A percentile compares a stretch with the other conserved stretches of the same genome.
Conservation (phyloP, 2,113 vertebrate species). For the Thinocorus orbignyianus region DNA sequence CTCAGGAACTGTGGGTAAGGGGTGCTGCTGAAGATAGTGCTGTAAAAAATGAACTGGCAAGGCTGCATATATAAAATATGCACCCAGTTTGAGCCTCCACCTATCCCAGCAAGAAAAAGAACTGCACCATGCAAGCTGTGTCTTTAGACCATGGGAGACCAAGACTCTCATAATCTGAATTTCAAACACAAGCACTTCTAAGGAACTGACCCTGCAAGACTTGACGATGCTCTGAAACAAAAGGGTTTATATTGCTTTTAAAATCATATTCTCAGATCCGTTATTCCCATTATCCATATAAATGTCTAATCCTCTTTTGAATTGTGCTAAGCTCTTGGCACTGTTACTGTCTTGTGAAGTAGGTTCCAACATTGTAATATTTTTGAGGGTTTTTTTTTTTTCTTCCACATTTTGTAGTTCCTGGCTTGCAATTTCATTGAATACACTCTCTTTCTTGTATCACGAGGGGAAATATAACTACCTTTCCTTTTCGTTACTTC, state of each 20-base stretch:
- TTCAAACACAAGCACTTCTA: background rate
- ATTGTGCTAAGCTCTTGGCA: slow-evolving; percentile 11
- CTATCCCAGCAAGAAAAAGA: background rate
- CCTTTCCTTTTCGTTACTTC: background rate
- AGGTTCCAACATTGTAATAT: background rate
- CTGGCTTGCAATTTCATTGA: background rate
- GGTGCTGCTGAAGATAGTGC: background rate
- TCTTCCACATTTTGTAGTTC: background rate
- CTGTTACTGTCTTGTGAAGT: background rate
- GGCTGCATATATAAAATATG: background rate
- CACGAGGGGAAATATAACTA: background rate
- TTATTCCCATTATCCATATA: slow-evolving; percentile 25
- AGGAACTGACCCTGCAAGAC: slow-evolving; percentile 8
- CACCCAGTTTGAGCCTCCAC: background rate
- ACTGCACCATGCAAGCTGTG: background rate
- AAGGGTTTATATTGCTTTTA: slow-evolving; percentile 20
- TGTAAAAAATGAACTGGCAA: background rate
- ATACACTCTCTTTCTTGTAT: background rate
- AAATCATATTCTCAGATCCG: background rate
- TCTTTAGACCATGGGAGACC: background rate
- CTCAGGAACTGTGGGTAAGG: background rate
- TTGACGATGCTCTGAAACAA: background rate
- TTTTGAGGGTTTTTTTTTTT: background rate
- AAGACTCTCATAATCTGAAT: accelerated
- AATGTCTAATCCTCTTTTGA: slow-evolving; percentile 37